These are phyloP conservation scores for Lutjanus argentimaculatus DNA, from an alignment of 2,797 vertebrate species.

Conservation along the genomic window DNA sequence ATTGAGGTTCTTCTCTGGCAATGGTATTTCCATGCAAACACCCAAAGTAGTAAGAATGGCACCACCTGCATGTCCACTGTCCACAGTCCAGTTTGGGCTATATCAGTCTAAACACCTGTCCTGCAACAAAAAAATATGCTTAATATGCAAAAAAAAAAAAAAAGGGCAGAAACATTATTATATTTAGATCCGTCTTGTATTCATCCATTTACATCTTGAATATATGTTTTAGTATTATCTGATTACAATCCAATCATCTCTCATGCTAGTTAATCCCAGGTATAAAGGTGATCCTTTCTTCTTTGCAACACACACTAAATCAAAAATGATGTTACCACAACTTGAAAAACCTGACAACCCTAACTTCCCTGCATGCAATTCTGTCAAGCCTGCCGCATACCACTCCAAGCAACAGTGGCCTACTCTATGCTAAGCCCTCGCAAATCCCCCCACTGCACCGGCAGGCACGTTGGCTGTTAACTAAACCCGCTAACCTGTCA, in stretches of 20 bases:
- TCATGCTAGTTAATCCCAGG: constrained; percentile 47
- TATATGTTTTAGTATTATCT: constrained; percentile 12
- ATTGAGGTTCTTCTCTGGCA: too few relatives aligned
- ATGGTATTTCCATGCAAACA: too few relatives aligned
- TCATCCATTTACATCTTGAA: constrained; percentile 13
- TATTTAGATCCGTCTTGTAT: background rate
- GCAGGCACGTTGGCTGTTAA: constrained; percentile 80
- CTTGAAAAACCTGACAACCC: constrained; percentile 11
- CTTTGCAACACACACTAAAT: constrained; percentile 11
- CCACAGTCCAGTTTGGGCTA: background rate
- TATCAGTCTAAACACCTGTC: background rate
- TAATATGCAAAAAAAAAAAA: too few relatives aligned
- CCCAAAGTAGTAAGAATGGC: background rate
- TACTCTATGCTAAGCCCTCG: constrained; percentile 73
- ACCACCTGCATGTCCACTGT: background rate
- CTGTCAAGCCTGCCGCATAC: constrained; percentile 53
- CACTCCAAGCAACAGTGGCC: constrained; percentile 76
- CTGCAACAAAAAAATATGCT: background rate
- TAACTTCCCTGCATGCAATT: constrained; percentile 44
- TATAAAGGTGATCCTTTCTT: constrained; percentile 18
- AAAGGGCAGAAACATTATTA: too few relatives aligned
- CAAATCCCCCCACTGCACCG: constrained; percentile 74
- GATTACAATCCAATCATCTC: constrained; percentile 26
- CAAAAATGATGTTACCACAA: constrained; percentile 33
- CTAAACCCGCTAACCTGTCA: constrained; percentile 83